Evolutionary conservation across 2,888 invertebrate genomes (phyloP), one percentile per base, ranked within the genome.

Genomic region (Pammene fasciana): DNA sequence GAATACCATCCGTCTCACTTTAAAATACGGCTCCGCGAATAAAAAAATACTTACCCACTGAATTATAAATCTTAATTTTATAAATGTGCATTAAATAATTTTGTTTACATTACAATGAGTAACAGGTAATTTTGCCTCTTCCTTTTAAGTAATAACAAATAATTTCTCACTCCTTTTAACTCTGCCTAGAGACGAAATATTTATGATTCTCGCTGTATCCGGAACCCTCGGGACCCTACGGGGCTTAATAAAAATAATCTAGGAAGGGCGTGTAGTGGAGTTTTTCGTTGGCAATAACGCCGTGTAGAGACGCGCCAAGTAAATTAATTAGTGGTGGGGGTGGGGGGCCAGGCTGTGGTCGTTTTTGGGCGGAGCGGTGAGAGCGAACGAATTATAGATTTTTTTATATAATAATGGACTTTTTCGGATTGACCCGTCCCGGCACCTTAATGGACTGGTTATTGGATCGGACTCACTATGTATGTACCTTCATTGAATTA

Each of bases 271-370:
- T 60, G 64, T 59, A 55, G 68, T 54, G 59, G 57, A 71, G 55
- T 71, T 71, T 68, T 56, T 60, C 65, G 46, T 54, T 56, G 38
- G 48, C 56, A 57, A 64, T 62, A 64, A 64, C 64, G 54, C 54
- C 59, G 36, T 55, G 67, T 68, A 60, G 54, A 67, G 66, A 67
- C 64, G 71, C 60, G 52, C 54, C 64, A 55, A 71, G 71, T 68
- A 71, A 71, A 71, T 71, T 71, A 71, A 71, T 71, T 71, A 71
- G 68, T 64, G 60, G 41, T 16, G 7, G 48, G 5, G 60, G 62
- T n/a, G 14, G 18, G 43, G 7, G 48, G 16, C 48, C 13, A 61
- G 48, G 67, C 41, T 55, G 55, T 55, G 48, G 50, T 14, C 38
- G 10, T 9, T 13, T 11, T 14, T 8, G 7, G 3, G 68, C 46